phyloP scores from a whole-genome alignment of 2,888 invertebrate species.

The Synanthedon myopaeformis region DNA sequence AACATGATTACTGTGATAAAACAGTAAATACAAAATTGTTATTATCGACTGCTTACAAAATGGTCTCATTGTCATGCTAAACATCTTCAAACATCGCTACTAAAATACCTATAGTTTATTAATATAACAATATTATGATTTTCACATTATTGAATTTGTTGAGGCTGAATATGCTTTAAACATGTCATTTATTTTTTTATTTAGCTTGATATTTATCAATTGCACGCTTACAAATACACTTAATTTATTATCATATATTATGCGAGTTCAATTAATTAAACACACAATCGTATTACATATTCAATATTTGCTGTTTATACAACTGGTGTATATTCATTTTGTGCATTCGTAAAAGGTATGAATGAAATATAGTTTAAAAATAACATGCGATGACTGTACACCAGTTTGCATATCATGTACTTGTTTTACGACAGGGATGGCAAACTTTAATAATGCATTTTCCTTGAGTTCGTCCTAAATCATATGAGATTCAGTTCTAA shows the following conservation, averaged over 20 bases:
- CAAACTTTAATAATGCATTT: no score
- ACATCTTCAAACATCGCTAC: no score
- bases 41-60: no score
- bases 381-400: conserved; percentile 13
- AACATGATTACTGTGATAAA: no score
- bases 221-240: not conserved
- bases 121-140: no score
- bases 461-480: no score
- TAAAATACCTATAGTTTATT: no score
- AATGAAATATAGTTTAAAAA: not conserved
- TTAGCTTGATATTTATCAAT: conserved; percentile 16
- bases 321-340: conserved; percentile 27
- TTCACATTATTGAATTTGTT: conserved; percentile 11
- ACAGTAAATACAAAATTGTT: no score
- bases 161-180: conserved; percentile 21
- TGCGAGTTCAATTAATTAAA: conserved; percentile 15
- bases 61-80: no score
- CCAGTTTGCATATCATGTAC: conserved; percentile 7
- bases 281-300: conserved; percentile 13
- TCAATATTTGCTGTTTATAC: conserved; percentile 26
- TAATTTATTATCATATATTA: conserved; percentile 1
- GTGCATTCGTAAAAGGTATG: not conserved
- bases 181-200: conserved; percentile 16
- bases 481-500: no score
- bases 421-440: no score